Conservation (phyloP, 2,113 vertebrate species). For the Silurus meridionalis region DNA sequence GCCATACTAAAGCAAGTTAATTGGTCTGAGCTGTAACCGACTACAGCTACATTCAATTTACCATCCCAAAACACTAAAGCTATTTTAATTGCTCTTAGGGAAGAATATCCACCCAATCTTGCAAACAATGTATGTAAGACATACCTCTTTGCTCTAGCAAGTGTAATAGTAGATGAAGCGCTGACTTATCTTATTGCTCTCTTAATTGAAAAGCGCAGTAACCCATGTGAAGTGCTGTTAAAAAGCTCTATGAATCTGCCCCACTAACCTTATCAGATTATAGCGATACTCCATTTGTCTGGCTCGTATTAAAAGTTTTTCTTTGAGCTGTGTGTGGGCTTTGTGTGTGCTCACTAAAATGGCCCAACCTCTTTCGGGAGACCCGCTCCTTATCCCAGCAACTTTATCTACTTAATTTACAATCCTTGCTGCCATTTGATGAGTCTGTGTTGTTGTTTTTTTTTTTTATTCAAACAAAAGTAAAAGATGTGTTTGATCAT, state of each 20-base stretch:
- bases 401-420: not conserved
- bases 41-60: not conserved
- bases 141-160: not conserved
- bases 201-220: slow-evolving; percentile 24
- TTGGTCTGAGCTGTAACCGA: not conserved
- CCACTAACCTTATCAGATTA: slow-evolving; percentile 32
- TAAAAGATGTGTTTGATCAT: not conserved
- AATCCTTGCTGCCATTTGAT: not conserved
- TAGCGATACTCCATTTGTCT: not conserved
- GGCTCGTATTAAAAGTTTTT: not conserved
- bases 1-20: not conserved
- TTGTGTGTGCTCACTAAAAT: not conserved
- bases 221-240: slow-evolving; percentile 2
- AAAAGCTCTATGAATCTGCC: slow-evolving; percentile 19
- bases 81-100: not conserved
- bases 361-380: not conserved
- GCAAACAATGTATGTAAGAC: not conserved
- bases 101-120: not conserved
- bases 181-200: slow-evolving; percentile 14
- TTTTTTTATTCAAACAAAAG: not conserved
- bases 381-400: not conserved
- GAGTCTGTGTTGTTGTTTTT: not conserved
- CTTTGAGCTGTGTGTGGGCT: slow-evolving; percentile 30
- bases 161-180: slow-evolving; percentile 7
- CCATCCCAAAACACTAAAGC: not conserved